Base-by-base conservation (phyloP, 1,140 invertebrate genomes). In the Temnothorax curvispinosus region DNA sequence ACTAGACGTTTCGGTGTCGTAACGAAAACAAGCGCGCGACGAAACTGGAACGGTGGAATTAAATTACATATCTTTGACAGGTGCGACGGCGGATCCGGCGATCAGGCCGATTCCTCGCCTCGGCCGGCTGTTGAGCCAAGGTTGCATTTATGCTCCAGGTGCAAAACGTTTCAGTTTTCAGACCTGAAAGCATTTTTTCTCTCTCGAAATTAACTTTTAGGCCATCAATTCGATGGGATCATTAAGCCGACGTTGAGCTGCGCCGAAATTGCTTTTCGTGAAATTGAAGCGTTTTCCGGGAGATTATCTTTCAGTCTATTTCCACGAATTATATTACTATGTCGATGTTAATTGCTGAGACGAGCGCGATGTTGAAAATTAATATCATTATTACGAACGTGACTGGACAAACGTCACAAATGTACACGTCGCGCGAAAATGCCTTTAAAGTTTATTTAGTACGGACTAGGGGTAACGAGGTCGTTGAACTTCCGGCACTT, bases 71-170 rank as follows among this genome's bases (percentile, higher is more conserved):
- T 38, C 38, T 54, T 27, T 69, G 77, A 87, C 88, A 88, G 88
- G 65, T 81, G 88, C 67, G 58, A 87, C 89, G 86, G 89, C 76
- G 88, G 89, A 91, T 56, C 11, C 47, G 54, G 50, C 65, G 89
- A 91, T 56, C 38, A 58, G 56, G 56, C 60, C 65, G 18, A 60
- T 77, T 80, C 47, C 38, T 77, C 60, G 38, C 18, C 81, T 47
- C 58, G 75, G 72, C 80, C 84, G 74, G 85, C 87, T 54, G 74
- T 62, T 8, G 18, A 62, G 52, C 18, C 72, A 91, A 91, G 86
- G 88, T 84, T 88, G 58, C 64, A 56, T 71, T 80, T 75, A 21
- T 74, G 64, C 58, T 64, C 88, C 90, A 91, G 90, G 86, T 91
- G 88, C 86, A 86, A 91, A 89, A 84, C 84, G 76, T 67, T 56